Evolutionary conservation across 2,113 vertebrate genomes (phyloP).

Genomic region (Pangasianodon hypophthalmus): DNA sequence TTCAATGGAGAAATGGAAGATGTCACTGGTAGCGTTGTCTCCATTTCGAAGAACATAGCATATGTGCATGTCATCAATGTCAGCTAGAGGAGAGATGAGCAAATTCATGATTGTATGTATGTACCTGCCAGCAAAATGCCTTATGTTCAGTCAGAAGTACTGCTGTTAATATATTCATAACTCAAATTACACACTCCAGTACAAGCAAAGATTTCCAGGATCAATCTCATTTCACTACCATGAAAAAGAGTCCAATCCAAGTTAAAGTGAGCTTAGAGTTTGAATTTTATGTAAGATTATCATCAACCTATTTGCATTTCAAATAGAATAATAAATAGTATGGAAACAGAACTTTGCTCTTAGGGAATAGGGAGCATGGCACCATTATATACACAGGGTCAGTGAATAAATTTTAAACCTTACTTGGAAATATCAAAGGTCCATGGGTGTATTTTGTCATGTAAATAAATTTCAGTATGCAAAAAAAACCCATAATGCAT

Average conservation of each 20-base stretch:
- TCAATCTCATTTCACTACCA: neutral
- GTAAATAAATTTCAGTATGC: neutral
- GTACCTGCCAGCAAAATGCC: neutral
- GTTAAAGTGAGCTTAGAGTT: neutral
- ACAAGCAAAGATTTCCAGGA: neutral
- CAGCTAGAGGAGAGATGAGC: constrained; percentile 69
- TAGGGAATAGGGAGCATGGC: neutral
- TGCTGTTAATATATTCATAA: neutral
- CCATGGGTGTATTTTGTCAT: neutral
- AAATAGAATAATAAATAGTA: neutral
- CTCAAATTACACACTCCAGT: neutral
- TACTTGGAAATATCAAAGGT: neutral
- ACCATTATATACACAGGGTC: too few species aligned
- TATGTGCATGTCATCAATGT: constrained; percentile 85
- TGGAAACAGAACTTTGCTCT: neutral
- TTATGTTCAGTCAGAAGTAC: neutral
- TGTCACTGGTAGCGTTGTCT: constrained; percentile 78
- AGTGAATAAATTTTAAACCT: neutral
- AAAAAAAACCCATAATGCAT: neutral
- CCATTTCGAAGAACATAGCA: constrained; percentile 80
- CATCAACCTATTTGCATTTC: neutral
- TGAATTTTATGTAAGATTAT: neutral
- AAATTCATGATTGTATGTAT: neutral
- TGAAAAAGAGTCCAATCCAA: neutral
- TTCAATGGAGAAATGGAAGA: constrained; percentile 82